Base-by-base conservation (phyloP, 2,888 invertebrate species). In the Nomada fabriciana region DNA sequence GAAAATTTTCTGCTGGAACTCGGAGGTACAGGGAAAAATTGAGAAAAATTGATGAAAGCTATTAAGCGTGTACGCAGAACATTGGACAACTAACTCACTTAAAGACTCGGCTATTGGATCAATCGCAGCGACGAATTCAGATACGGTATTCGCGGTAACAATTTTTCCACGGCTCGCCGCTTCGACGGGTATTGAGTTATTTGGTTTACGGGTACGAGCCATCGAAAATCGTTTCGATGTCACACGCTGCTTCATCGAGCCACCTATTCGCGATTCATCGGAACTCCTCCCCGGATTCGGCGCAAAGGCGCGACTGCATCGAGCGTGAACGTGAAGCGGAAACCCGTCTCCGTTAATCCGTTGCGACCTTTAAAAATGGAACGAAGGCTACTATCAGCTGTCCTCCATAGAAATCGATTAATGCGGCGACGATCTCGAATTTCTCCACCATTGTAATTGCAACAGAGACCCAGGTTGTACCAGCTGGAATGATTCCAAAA, bases 321-420 rank as follows among this genome's bases (percentile, higher is more conserved):
- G 18, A 42, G 13, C 7, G 42, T 7, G 42, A 43, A 5, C 53
- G 67, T 52, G 59, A 60, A 60, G 47, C 70, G 70, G 20, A 50
- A 60, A 61, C 36, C 29, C 23, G 43, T 50, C 52, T 15, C 57
- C 81, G 76, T 67, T 84, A 79, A 86, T 86, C 81, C 86, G 84
- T 84, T 71, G 73, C 80, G 85, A 87, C 83, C 79, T 87, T 87
- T 87, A 80, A 81, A 87, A 79, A 75, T 20, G 76, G 77, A 77
- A 72, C 84, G 59, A 63, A 61, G 65, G 71, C 76, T 43, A 57
- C 68, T 42, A 60, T 60, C 52, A 64, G 52, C 36, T 59, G 13
- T 23, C 4, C 25, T 9, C 10, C 9, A 4, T 15, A 20, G 13
- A 68, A 15, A 52, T 52, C 9, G 7, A 29, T 52, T 9, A 36